These are phyloP conservation scores for Paramormyrops hopkinsi DNA, from an alignment of 2,797 vertebrate genomes.

Conservation along the genomic window DNA sequence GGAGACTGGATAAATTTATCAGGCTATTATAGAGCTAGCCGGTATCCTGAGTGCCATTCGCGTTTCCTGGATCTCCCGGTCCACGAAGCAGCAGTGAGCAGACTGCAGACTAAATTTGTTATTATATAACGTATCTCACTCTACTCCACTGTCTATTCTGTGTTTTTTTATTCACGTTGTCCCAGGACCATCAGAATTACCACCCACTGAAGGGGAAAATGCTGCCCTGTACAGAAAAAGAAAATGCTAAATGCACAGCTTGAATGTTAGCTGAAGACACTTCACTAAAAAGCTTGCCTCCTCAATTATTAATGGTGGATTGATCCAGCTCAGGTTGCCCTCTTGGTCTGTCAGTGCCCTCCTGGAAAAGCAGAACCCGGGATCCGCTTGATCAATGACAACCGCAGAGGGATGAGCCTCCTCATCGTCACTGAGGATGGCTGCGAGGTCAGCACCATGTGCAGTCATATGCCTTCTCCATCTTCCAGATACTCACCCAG, in stretches of 20 bases:
- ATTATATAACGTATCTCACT: slow-evolving; percentile 3
- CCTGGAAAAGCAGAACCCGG: not conserved
- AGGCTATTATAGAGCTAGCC: slow-evolving; percentile 36
- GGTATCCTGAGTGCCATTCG: slow-evolving; percentile 40
- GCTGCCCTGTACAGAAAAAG: slow-evolving; percentile 47
- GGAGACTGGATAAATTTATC: slow-evolving; percentile 38
- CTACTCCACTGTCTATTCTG: not conserved
- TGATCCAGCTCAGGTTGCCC: slow-evolving; percentile 42
- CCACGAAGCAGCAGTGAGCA: slow-evolving; percentile 15
- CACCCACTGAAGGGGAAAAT: slow-evolving; percentile 38
- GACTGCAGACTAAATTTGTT: not conserved
- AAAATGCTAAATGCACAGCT: slow-evolving; percentile 30
- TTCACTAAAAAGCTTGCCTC: slow-evolving; percentile 18
- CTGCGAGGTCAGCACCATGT: slow-evolving; percentile 12
- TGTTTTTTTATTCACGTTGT: slow-evolving; percentile 39
- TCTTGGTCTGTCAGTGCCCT: slow-evolving; percentile 25
- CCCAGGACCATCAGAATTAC: slow-evolving; percentile 48
- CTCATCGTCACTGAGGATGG: not conserved
- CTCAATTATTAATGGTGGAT: slow-evolving; percentile 57
- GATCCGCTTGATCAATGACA: slow-evolving; percentile 25
- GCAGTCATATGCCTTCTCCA: not conserved
- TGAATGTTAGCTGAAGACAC: slow-evolving; percentile 28
- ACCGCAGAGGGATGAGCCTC: slow-evolving; percentile 18
- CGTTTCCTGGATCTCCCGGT: slow-evolving; percentile 16
- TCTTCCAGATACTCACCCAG: not conserved